Evolutionary conservation across 1,140 invertebrate genomes (phyloP).

Genomic region (Habropoda laboriosa): DNA sequence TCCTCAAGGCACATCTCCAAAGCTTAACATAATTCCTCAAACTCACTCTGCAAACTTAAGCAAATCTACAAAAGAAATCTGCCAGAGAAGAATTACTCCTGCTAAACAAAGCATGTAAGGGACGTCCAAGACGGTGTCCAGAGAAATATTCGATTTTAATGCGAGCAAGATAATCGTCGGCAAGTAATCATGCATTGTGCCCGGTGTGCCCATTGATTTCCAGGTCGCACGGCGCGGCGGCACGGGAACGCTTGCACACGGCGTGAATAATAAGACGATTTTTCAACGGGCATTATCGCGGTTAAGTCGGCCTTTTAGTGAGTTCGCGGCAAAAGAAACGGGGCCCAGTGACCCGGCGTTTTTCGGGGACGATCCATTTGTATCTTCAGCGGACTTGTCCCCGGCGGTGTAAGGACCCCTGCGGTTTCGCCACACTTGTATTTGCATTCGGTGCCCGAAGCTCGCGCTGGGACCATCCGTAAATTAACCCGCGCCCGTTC

Average conservation of each 20-base stretch:
- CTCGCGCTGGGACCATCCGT: constrained; percentile 55
- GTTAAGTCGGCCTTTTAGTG: constrained; percentile 51
- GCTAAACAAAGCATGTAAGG: not conserved
- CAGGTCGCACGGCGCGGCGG: not conserved
- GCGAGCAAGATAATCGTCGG: constrained; percentile 31
- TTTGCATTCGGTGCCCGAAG: constrained; percentile 59
- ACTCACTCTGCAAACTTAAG: no score
- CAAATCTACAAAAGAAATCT: no score
- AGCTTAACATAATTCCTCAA: no score
- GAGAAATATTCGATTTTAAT: constrained; percentile 45
- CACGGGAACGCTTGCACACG: constrained; percentile 4
- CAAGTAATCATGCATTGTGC: constrained; percentile 32
- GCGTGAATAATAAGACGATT: constrained; percentile 64
- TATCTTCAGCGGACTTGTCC: constrained; percentile 64
- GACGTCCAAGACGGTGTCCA: no score
- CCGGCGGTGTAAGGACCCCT: constrained; percentile 63
- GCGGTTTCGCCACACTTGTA: constrained; percentile 68
- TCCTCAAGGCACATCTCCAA: no score
- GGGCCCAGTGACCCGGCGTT: constrained; percentile 40
- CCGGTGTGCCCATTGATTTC: constrained; percentile 28
- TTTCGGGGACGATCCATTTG: constrained; percentile 64
- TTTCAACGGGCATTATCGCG: constrained; percentile 62
- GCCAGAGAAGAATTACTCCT: not conserved
- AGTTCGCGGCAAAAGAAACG: not conserved
- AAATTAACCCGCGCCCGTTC: constrained; percentile 63